These are phyloP conservation scores for Sebastolobus altivelis DNA, from an alignment of 2,797 vertebrate species.

Conservation along the genomic window DNA sequence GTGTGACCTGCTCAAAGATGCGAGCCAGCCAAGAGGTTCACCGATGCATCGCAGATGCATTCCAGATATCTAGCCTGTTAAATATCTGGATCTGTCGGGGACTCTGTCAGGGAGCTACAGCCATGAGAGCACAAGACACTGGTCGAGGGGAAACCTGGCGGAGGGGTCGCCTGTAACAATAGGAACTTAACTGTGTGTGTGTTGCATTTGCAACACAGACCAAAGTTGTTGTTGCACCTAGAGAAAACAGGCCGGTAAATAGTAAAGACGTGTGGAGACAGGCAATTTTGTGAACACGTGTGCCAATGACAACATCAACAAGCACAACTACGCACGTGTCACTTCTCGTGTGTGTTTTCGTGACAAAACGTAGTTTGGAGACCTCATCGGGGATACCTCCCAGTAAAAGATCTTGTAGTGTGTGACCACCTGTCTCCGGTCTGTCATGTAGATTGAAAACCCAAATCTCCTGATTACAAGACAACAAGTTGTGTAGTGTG, in stretches of 20 bases:
- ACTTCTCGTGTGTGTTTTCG: not conserved
- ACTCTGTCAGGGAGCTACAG: not conserved
- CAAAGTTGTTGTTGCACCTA: too few species aligned
- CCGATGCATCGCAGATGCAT: too few species aligned
- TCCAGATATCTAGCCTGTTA: too few species aligned
- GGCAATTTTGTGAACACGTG: not conserved
- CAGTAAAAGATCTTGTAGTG: not conserved
- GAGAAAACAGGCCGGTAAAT: not conserved
- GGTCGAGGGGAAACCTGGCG: not conserved
- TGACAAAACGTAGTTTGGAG: not conserved
- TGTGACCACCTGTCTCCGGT: rapidly evolving
- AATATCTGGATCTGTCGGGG: not conserved
- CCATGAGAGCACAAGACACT: not conserved
- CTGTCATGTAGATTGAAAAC: not conserved
- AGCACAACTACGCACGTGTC: not conserved
- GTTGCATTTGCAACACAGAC: not conserved
- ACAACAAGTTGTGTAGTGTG: not conserved
- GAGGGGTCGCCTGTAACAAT: not conserved
- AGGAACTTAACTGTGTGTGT: rapidly evolving
- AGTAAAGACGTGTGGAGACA: not conserved
- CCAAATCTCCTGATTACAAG: not conserved
- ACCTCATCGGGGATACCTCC: not conserved
- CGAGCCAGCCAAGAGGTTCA: not conserved
- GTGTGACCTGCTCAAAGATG: too few species aligned
- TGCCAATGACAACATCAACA: not conserved